Evolutionary conservation across 1,140 invertebrate genomes (phyloP).

Genomic region (Bombyx mandarina): DNA sequence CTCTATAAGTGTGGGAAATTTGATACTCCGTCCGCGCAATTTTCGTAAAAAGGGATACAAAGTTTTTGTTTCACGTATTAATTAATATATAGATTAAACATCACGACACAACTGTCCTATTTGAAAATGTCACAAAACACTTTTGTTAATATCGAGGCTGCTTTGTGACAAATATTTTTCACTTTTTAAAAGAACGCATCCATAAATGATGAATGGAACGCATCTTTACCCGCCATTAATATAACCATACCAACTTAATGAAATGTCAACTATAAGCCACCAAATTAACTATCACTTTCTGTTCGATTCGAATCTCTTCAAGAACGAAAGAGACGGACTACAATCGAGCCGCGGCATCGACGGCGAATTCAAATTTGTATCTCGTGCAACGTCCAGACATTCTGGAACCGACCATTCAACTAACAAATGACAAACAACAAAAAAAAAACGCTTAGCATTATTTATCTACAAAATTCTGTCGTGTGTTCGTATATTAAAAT

Average conservation of each 20-base stretch:
- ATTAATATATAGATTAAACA: too few species aligned
- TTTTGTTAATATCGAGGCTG: too few species aligned
- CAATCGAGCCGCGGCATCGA: neutral
- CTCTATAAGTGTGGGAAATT: too few species aligned
- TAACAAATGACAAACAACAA: conserved; percentile 37
- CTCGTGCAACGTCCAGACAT: conserved; percentile 26
- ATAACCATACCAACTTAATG: conserved; percentile 8
- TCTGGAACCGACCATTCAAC: conserved; percentile 53
- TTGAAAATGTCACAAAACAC: too few species aligned
- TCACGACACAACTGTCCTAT: too few species aligned
- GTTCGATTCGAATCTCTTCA: neutral
- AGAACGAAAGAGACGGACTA: neutral
- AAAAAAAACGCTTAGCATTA: conserved; percentile 47
- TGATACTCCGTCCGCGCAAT: too few species aligned
- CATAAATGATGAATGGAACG: conserved; percentile 31
- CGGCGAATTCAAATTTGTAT: neutral
- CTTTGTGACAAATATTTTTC: too few species aligned
- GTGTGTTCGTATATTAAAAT: conserved; percentile 49
- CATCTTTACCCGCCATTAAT: conserved; percentile 41
- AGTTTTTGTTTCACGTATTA: too few species aligned
- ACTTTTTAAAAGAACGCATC: too few species aligned
- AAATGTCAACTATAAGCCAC: neutral
- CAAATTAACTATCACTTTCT: too few species aligned
- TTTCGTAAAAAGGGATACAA: too few species aligned
- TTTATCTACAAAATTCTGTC: conserved; percentile 53